A percentile compares a stretch with the other conserved stretches of the same genome.
phyloP scores from a whole-genome alignment of 2,888 invertebrate species.

The Himalopsyche anomala region DNA sequence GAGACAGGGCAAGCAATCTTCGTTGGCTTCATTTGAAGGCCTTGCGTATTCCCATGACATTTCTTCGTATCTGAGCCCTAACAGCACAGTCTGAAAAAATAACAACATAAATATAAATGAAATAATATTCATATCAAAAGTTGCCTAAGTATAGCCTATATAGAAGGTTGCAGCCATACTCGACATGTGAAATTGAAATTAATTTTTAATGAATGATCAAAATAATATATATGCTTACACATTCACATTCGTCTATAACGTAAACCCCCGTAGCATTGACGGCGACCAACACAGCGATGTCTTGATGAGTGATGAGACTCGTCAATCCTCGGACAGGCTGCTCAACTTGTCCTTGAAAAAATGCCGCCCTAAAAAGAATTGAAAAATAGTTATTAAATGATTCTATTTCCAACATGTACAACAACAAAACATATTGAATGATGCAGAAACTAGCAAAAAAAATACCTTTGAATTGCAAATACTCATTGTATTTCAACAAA shows the following conservation, averaged over 20 bases:
- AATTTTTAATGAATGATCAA: not conserved
- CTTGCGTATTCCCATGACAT: constrained; percentile 95
- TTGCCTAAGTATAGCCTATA: not conserved
- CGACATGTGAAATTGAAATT: not conserved
- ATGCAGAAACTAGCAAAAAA: too few species aligned
- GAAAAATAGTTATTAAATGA: not conserved
- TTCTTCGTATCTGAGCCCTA: constrained; percentile 92
- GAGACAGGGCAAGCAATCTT: constrained; percentile 93
- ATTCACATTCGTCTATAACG: constrained; percentile 89
- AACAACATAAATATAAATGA: constrained; percentile 41
- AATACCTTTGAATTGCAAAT: too few species aligned
- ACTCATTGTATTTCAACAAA: too few species aligned
- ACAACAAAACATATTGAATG: too few species aligned
- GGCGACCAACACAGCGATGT: constrained; percentile 92
- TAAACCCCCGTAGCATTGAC: constrained; percentile 91
- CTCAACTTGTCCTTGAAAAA: constrained; percentile 96
- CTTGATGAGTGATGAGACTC: constrained; percentile 89
- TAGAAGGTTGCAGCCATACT: not conserved
- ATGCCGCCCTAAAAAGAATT: constrained; percentile 84
- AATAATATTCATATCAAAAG: not conserved
- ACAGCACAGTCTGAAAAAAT: constrained; percentile 83
- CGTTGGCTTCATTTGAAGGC: constrained; percentile 87
- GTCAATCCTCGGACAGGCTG: constrained; percentile 91
- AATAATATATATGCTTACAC: constrained; percentile 78
- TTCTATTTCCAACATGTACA: too few species aligned